These are phyloP conservation scores for Pantherophis vulpinus DNA, from an alignment of 2,797 vertebrate species.

Conservation along the genomic window DNA sequence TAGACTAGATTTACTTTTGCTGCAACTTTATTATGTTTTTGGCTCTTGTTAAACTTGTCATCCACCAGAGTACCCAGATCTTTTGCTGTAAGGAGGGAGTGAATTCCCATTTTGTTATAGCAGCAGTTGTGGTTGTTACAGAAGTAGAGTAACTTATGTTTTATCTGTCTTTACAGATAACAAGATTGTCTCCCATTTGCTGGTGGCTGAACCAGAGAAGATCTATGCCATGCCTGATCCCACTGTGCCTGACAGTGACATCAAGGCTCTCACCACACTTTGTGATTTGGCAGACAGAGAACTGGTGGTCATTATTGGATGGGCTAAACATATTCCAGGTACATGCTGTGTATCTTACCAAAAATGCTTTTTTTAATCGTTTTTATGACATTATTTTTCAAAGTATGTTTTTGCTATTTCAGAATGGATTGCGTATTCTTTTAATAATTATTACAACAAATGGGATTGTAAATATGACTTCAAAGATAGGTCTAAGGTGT, in stretches of 20 bases:
- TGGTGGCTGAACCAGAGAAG: conserved; percentile 99
- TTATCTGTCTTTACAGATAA: conserved; percentile 91
- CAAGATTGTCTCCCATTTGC: conserved; percentile 99
- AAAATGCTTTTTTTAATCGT: background rate
- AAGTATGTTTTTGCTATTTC: background rate
- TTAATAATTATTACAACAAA: background rate
- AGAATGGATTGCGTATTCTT: background rate
- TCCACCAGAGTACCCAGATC: background rate
- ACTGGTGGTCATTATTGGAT: conserved; percentile 97
- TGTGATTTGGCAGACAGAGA: conserved; percentile 97
- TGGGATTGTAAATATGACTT: background rate
- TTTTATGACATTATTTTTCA: background rate
- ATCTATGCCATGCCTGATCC: conserved; percentile 99
- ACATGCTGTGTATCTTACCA: conserved; percentile 40
- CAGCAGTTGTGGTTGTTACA: background rate
- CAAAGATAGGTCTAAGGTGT: background rate
- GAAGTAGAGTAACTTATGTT: conserved; percentile 57
- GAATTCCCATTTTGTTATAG: background rate
- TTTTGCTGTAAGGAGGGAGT: background rate
- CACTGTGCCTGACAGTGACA: conserved; percentile 96
- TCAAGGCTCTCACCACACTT: conserved; percentile 97
- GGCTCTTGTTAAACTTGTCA: background rate
- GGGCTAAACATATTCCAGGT: conserved; percentile 99
- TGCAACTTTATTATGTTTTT: background rate
- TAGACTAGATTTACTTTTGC: background rate